A percentile compares a stretch with the other conserved stretches of the same genome.
Evolutionary conservation across 2,888 invertebrate species (phyloP).

Genomic region (Cephus pygmeus): DNA sequence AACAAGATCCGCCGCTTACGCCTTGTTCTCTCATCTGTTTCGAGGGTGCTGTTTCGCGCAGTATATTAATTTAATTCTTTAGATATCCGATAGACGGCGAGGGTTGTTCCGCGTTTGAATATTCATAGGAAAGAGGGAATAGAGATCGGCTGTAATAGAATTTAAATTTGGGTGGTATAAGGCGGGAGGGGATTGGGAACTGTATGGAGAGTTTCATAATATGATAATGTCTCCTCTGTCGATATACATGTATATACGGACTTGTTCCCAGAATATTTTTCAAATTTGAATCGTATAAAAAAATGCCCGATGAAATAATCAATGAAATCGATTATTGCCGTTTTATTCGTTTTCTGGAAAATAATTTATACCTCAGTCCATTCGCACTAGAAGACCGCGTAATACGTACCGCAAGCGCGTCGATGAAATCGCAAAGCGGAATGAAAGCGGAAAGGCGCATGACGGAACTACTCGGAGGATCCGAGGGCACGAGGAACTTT

Average conservation of each 20-base stretch:
- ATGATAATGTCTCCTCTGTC: conserved; percentile 54
- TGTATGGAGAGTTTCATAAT: conserved; percentile 55
- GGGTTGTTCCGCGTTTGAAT: conserved; percentile 58
- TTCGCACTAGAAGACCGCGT: neutral
- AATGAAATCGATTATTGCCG: neutral
- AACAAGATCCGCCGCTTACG: neutral
- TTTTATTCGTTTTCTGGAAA: neutral
- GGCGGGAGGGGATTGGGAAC: conserved; percentile 41
- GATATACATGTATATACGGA: conserved; percentile 36
- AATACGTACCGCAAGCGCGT: neutral
- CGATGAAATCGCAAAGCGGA: conserved; percentile 28
- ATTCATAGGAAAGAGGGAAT: conserved; percentile 66
- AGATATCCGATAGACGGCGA: conserved; percentile 63
- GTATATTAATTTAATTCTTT: conserved; percentile 66
- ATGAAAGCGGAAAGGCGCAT: conserved; percentile 13
- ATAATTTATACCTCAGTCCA: neutral
- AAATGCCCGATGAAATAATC: neutral
- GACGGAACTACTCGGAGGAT: neutral
- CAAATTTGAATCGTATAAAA: neutral
- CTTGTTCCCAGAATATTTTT: neutral
- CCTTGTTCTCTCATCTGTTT: conserved; percentile 8
- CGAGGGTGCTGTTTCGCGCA: conserved; percentile 52
- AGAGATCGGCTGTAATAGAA: conserved; percentile 66
- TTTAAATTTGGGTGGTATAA: conserved; percentile 57
- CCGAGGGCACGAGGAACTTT: conserved; percentile 39